These are phyloP conservation scores for Chaitophorus viminalis DNA, from an alignment of 2,888 invertebrate species.

Conservation along the genomic window DNA sequence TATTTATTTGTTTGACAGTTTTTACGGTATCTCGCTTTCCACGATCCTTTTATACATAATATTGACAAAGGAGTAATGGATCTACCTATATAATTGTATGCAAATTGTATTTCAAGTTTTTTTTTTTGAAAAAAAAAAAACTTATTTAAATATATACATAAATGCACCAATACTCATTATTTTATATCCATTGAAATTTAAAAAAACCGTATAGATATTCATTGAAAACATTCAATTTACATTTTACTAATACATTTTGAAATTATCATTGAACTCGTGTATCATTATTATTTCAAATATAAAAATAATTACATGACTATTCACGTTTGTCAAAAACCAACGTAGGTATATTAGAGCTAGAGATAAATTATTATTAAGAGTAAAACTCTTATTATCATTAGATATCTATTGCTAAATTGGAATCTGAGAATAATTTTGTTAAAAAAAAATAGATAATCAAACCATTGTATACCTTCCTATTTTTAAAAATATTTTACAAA, in stretches of 20 bases:
- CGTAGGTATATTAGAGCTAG: no score
- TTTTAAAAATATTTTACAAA: no score
- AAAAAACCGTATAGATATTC: not conserved
- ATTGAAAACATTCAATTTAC: not conserved
- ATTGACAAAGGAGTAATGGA: not conserved
- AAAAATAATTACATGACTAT: no score
- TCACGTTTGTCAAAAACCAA: no score
- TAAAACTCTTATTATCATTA: no score
- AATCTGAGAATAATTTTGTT: no score
- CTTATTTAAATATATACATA: not conserved
- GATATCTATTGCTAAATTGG: no score
- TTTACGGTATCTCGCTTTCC: not conserved
- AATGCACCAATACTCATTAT: not conserved
- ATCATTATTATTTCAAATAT: no score
- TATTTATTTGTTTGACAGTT: not conserved
- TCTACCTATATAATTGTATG: not conserved
- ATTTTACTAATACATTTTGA: not conserved
- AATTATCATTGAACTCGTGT: not conserved
- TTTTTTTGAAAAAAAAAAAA: no score
- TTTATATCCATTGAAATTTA: not conserved
- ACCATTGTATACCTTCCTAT: no score
- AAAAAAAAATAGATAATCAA: no score
- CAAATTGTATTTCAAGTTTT: constrained; percentile 2
- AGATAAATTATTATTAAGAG: no score
- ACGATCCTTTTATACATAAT: not conserved